phyloP scores from a whole-genome alignment of 2,113 vertebrate species.

The Gambusia affinis region DNA sequence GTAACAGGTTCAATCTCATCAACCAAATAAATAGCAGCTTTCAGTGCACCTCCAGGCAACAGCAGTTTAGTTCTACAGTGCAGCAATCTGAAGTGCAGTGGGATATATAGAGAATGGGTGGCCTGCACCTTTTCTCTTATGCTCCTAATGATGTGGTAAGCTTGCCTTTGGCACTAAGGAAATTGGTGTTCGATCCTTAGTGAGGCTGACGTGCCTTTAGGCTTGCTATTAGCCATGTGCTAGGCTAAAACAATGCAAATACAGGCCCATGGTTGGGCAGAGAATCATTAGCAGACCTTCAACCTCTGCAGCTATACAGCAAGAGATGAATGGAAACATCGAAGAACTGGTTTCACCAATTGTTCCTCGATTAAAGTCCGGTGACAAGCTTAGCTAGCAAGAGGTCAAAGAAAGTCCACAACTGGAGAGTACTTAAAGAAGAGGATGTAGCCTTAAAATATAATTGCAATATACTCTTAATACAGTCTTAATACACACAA shows the following conservation, averaged over 20 bases:
- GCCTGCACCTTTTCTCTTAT: slow-evolving; percentile 47
- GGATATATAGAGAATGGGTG: slow-evolving; percentile 45
- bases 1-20: slow-evolving; percentile 69
- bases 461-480: slow-evolving; percentile 29
- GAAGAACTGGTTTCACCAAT: slow-evolving; percentile 63
- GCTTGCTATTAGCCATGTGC: slow-evolving; percentile 75
- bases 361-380: slow-evolving; percentile 64
- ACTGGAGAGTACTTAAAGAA: slow-evolving; percentile 26
- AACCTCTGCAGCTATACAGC: slow-evolving; percentile 75
- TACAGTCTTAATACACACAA: neutral
- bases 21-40: slow-evolving; percentile 73
- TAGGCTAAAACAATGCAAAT: slow-evolving; percentile 80
- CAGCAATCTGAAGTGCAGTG: slow-evolving; percentile 23
- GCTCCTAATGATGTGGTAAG: slow-evolving; percentile 64
- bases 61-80: slow-evolving; percentile 43
- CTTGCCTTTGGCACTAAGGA: slow-evolving; percentile 60
- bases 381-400: slow-evolving; percentile 54
- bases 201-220: slow-evolving; percentile 51
- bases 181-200: slow-evolving; percentile 77
- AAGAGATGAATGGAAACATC: slow-evolving; percentile 67
- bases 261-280: slow-evolving; percentile 61
- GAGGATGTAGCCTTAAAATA: slow-evolving; percentile 3
- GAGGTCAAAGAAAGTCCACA: slow-evolving; percentile 58
- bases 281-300: slow-evolving; percentile 69
- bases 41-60: slow-evolving; percentile 53